Evolutionary conservation across 2,888 invertebrate genomes (phyloP).

Genomic region (Harpalus rufipes): DNA sequence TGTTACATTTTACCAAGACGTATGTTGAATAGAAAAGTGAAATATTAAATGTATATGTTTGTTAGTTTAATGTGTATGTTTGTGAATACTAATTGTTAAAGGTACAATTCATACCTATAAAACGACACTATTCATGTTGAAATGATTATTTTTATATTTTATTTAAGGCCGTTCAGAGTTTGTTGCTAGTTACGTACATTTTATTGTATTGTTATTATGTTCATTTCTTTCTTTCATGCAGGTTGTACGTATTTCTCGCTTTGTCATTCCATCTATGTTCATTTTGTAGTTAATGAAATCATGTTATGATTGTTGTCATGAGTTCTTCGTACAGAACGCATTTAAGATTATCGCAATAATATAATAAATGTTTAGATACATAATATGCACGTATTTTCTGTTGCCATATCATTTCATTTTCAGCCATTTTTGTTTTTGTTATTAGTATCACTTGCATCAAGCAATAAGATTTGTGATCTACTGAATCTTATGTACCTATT

Average conservation of each 20-base stretch:
- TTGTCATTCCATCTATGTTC: slow-evolving; percentile 62
- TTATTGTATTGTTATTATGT: slow-evolving; percentile 48
- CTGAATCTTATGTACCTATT: slow-evolving; percentile 32
- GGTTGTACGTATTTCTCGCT: slow-evolving; percentile 57
- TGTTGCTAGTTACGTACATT: slow-evolving; percentile 49
- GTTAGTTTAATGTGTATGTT: slow-evolving; percentile 54
- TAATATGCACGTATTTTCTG: slow-evolving; percentile 9
- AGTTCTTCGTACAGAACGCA: slow-evolving; percentile 60
- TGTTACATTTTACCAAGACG: slow-evolving; percentile 26
- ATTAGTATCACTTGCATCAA: slow-evolving; percentile 5
- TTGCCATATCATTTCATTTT: slow-evolving; percentile 17
- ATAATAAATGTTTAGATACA: slow-evolving; percentile 65
- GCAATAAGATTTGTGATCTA: slow-evolving; percentile 42
- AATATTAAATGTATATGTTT: slow-evolving; percentile 50
- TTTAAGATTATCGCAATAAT: slow-evolving; percentile 63
- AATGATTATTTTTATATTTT: slow-evolving; percentile 59
- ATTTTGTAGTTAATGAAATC: slow-evolving; percentile 35
- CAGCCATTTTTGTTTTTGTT: slow-evolving; percentile 15
- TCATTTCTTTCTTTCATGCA: slow-evolving; percentile 44
- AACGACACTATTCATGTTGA: slow-evolving; percentile 54
- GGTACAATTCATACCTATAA: slow-evolving; percentile 39
- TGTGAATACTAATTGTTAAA: slow-evolving; percentile 57
- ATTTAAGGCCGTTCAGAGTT: slow-evolving; percentile 35
- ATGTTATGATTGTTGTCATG: slow-evolving; percentile 59
- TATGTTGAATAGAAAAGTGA: slow-evolving; percentile 46